Conservation (phyloP, 1,140 invertebrate genomes). For the Berghia stephanieae region DNA sequence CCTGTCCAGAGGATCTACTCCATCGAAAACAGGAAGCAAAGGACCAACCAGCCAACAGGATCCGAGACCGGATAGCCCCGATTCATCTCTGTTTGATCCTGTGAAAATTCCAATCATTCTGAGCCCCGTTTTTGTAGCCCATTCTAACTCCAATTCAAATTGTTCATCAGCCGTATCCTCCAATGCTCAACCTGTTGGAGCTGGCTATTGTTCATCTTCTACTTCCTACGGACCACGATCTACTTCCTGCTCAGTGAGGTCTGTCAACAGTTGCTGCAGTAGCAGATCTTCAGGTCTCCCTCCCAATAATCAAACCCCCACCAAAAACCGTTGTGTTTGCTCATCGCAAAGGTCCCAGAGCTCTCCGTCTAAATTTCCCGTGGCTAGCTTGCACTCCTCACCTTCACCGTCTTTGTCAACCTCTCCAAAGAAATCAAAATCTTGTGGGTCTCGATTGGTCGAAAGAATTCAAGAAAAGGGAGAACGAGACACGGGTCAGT, state of each 20-base stretch:
- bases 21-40: no score
- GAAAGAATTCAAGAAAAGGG: no score
- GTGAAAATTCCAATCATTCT: constrained; percentile 45
- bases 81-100: constrained; percentile 48
- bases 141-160: constrained; percentile 33
- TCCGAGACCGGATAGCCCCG: constrained; percentile 21
- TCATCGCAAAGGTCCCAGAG: constrained; percentile 18
- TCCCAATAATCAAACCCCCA: constrained; percentile 13
- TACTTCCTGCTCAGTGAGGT: no score
- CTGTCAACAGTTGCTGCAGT: constrained; percentile 16
- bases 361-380: constrained; percentile 12
- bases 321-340: constrained; percentile 1
- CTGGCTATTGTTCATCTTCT: no score
- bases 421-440: no score
- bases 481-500: no score
- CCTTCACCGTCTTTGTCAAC: no score
- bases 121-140: constrained; percentile 37
- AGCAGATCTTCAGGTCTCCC: not conserved
- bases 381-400: no score
- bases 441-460: no score
- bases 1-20: constrained; percentile 32
- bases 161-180: constrained; percentile 31
- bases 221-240: no score
- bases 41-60: no score
- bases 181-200: no score